Evolutionary conservation across 2,797 vertebrate species (phyloP).

Genomic region (Muscicapa comitata): DNA sequence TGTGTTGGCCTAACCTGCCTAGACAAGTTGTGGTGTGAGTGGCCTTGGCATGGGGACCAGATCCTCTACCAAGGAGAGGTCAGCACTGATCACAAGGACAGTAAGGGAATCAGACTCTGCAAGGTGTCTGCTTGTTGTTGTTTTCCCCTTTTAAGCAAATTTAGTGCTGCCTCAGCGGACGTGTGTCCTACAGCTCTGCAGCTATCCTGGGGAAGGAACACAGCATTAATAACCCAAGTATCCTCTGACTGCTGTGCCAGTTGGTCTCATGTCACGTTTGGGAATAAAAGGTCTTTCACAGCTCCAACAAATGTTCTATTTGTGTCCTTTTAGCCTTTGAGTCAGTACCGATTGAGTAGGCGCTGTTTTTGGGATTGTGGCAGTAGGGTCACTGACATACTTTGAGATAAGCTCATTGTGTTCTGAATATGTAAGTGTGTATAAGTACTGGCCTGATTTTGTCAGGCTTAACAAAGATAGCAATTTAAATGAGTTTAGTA

Average conservation of each 20-base stretch:
- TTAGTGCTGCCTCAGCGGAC: background rate
- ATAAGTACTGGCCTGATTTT: background rate
- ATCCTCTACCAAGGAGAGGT: background rate
- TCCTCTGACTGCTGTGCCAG: background rate
- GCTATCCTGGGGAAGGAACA: background rate
- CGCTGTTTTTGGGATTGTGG: background rate
- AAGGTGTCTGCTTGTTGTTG: background rate
- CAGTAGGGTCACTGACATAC: background rate
- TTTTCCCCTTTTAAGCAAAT: conserved; percentile 45
- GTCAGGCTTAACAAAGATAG: background rate
- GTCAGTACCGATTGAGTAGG: background rate
- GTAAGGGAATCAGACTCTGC: background rate
- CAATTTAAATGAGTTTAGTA: background rate
- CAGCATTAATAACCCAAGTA: background rate
- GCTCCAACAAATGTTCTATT: background rate
- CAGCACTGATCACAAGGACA: background rate
- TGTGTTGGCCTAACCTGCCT: background rate
- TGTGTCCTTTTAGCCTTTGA: background rate
- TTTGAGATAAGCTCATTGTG: background rate
- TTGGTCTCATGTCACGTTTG: background rate
- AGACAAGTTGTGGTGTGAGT: background rate
- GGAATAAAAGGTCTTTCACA: background rate
- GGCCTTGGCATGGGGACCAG: background rate
- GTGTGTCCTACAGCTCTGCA: background rate
- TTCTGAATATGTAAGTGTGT: background rate